Conservation (phyloP, 2,113 vertebrate species). For the Ramphastos sulfuratus region DNA sequence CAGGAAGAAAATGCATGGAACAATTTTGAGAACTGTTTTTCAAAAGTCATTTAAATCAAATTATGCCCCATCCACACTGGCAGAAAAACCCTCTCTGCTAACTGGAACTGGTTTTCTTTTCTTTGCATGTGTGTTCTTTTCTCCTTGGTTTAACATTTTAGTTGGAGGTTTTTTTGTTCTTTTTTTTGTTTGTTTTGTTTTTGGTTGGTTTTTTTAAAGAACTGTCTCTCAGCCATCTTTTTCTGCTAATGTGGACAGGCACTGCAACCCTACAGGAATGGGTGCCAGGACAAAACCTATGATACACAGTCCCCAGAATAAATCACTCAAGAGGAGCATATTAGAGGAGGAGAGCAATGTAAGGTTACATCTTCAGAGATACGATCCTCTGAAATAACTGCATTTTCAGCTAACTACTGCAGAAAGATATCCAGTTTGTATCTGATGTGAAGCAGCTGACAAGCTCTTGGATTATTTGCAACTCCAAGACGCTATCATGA, state of each 20-base stretch:
- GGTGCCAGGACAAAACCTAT: constrained; percentile 50
- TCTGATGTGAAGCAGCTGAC: background rate
- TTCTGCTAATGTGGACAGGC: constrained; percentile 51
- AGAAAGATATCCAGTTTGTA: background rate
- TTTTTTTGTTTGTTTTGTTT: background rate
- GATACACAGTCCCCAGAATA: constrained; percentile 46
- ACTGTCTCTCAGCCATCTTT: constrained; percentile 52
- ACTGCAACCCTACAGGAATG: background rate
- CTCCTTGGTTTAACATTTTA: constrained; percentile 4
- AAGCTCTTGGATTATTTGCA: constrained; percentile 6
- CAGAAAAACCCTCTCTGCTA: constrained; percentile 49
- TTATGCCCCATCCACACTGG: constrained; percentile 65
- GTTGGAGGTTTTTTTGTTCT: too few relatives aligned
- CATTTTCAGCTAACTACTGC: constrained; percentile 14
- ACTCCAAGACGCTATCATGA: constrained; percentile 23
- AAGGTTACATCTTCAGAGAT: constrained; percentile 34
- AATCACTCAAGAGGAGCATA: constrained; percentile 57
- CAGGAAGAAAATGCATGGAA: constrained; percentile 71
- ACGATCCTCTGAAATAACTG: constrained; percentile 14
- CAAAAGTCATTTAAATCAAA: constrained; percentile 73
- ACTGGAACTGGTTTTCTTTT: constrained; percentile 59
- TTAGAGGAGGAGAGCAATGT: background rate
- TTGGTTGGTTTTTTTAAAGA: background rate
- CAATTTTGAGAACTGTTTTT: constrained; percentile 68
- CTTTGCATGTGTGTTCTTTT: constrained; percentile 46